A percentile compares a stretch with the other conserved stretches of the same genome.
phyloP scores from a whole-genome alignment of 1,140 invertebrate genomes.

The Camponotus floridanus region DNA sequence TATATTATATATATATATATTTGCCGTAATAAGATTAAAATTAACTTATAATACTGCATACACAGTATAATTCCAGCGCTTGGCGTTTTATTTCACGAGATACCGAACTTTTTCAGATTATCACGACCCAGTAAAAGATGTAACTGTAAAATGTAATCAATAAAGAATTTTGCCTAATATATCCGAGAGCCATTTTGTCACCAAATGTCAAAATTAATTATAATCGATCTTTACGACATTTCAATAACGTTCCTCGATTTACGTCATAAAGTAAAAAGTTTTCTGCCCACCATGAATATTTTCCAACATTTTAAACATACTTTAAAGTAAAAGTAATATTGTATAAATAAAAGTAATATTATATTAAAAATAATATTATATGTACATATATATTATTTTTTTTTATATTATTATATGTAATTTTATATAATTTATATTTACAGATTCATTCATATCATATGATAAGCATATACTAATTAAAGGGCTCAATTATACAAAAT shows the following conservation, averaged over 20 bases:
- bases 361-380: too few relatives aligned
- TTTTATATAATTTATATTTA: too few relatives aligned
- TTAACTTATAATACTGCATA: constrained; percentile 35
- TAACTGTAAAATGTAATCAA: constrained; percentile 60
- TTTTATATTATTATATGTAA: too few relatives aligned
- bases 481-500: not conserved
- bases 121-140: constrained; percentile 49
- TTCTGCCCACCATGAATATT: too few relatives aligned
- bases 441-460: not conserved
- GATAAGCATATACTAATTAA: not conserved
- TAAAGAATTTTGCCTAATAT: constrained; percentile 63
- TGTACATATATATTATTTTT: too few relatives aligned
- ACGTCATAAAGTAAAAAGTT: not conserved
- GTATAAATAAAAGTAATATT: too few relatives aligned
- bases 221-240: not conserved
- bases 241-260: not conserved
- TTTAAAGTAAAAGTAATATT: too few relatives aligned
- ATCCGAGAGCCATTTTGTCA: not conserved
- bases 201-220: not conserved
- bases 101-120: constrained; percentile 54
- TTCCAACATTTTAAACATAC: not conserved
- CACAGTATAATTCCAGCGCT: constrained; percentile 38
- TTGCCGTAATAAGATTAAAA: constrained; percentile 44
- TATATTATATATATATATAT: constrained; percentile 12
- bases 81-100: constrained; percentile 56